A percentile compares a stretch with the other conserved stretches of the same genome.
Evolutionary conservation across 2,797 vertebrate genomes (phyloP).

Genomic region (Trachops cirrhosus): DNA sequence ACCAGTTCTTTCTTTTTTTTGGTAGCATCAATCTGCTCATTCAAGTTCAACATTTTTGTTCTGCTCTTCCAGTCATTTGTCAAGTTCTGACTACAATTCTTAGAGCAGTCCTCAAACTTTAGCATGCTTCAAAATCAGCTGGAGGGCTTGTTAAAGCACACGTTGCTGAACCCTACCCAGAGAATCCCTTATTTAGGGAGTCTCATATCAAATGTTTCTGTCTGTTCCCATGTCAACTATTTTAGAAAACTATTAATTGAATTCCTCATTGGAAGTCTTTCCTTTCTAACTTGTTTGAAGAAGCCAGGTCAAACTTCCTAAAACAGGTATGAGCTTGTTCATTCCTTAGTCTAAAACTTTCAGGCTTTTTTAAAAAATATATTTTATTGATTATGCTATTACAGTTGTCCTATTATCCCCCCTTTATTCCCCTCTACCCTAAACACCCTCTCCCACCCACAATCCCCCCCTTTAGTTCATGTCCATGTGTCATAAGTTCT

Average conservation of each 20-base stretch:
- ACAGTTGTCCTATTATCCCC: too few relatives aligned
- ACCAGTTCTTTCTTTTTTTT: background rate
- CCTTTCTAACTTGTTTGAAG: background rate
- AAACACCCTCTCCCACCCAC: too few relatives aligned
- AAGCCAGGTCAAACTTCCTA: background rate
- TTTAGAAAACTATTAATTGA: background rate
- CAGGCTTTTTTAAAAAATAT: background rate
- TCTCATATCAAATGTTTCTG: background rate
- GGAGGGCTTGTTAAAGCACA: background rate
- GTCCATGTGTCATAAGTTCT: too few relatives aligned
- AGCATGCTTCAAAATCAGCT: background rate
- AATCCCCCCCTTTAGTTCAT: too few relatives aligned
- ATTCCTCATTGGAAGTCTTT: background rate
- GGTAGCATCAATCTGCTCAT: background rate
- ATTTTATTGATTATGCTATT: too few relatives aligned
- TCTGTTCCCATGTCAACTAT: background rate
- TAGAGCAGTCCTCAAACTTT: background rate
- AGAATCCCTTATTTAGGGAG: background rate
- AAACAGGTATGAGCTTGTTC: background rate
- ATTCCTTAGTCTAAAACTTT: background rate
- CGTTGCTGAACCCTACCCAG: background rate
- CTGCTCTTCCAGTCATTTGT: background rate
- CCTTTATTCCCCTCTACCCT: too few relatives aligned
- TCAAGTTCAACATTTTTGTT: background rate
- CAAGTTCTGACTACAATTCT: background rate